phyloP scores from a whole-genome alignment of 2,797 vertebrate genomes.

The Lindbergichthys nudifrons region DNA sequence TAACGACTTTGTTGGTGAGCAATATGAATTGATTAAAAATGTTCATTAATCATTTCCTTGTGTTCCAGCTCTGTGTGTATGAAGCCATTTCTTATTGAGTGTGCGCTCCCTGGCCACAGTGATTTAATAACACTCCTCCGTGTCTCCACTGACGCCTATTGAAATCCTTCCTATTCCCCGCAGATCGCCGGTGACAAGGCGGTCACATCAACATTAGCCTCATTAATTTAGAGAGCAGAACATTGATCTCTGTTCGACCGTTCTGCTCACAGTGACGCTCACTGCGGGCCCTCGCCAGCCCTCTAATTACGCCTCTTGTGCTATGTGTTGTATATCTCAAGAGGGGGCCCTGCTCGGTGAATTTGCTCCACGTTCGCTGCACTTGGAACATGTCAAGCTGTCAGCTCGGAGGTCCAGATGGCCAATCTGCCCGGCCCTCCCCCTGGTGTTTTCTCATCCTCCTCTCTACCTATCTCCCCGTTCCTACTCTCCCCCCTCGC shows the following conservation, averaged over 20 bases:
- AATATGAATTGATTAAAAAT: slow-evolving; percentile 83
- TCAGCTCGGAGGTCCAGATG: slow-evolving; percentile 80
- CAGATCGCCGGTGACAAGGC: slow-evolving; percentile 45
- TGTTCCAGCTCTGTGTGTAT: slow-evolving; percentile 26
- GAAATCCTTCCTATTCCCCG: slow-evolving; percentile 40
- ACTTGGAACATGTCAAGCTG: slow-evolving; percentile 73
- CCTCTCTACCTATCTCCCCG: slow-evolving; percentile 41
- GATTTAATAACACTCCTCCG: slow-evolving; percentile 30
- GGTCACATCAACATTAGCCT: slow-evolving; percentile 76
- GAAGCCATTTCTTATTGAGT: slow-evolving; percentile 2
- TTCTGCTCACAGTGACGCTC: slow-evolving; percentile 58
- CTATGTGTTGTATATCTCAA: slow-evolving; percentile 64
- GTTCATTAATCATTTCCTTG: slow-evolving; percentile 63
- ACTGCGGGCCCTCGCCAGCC: slow-evolving; percentile 36
- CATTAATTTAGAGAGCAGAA: slow-evolving; percentile 76
- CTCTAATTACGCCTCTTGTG: slow-evolving; percentile 69
- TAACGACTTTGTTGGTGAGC: slow-evolving; percentile 78
- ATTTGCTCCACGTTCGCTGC: slow-evolving; percentile 57
- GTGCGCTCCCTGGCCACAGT: slow-evolving; percentile 1
- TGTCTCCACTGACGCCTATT: slow-evolving; percentile 21
- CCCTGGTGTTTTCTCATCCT: slow-evolving; percentile 47
- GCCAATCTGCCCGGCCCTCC: slow-evolving; percentile 56
- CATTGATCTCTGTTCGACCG: slow-evolving; percentile 74
- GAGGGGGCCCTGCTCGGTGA: slow-evolving; percentile 60
- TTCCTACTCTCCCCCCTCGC: not conserved